Percentiles rank a stretch among this genome's conserved stretches.
Evolutionary conservation across 2,113 vertebrate genomes (phyloP).

Genomic region (Sigmodon hispidus): DNA sequence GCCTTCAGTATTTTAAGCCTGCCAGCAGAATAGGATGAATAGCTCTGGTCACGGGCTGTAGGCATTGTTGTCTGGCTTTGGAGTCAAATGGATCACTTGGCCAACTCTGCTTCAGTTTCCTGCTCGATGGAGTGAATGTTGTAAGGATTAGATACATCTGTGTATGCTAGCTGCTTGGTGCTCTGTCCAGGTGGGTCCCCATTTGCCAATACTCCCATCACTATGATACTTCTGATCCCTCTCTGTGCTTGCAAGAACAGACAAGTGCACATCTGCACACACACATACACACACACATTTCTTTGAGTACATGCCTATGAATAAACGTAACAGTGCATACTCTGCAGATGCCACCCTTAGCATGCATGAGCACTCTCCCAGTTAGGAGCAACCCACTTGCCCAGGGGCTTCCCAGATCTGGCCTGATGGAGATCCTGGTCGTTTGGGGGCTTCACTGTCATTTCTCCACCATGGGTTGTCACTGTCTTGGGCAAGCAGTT

Average conservation of each 20-base stretch:
- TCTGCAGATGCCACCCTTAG: rapidly evolving
- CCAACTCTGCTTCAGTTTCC: neutral
- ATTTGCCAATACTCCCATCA: rapidly evolving
- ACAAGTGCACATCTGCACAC: neutral
- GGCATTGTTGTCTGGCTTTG: neutral
- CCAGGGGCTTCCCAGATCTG: rapidly evolving
- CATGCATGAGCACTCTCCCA: rapidly evolving
- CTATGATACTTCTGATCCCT: rapidly evolving
- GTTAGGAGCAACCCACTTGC: neutral
- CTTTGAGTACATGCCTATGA: neutral
- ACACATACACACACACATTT: too few species aligned
- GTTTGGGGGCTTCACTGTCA: neutral
- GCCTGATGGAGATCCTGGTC: rapidly evolving
- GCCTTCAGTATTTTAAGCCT: neutral
- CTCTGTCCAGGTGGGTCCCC: too few species aligned
- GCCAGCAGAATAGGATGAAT: rapidly evolving
- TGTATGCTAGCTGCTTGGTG: rapidly evolving
- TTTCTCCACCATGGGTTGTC: neutral
- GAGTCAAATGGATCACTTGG: neutral
- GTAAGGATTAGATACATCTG: neutral
- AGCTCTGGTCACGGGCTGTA: neutral
- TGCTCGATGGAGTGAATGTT: neutral
- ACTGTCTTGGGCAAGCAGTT: neutral
- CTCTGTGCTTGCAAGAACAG: neutral
- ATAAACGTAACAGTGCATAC: rapidly evolving